These are phyloP conservation scores for Thaumatotibia leucotreta DNA, from an alignment of 1,140 invertebrate genomes.

Conservation along the genomic window DNA sequence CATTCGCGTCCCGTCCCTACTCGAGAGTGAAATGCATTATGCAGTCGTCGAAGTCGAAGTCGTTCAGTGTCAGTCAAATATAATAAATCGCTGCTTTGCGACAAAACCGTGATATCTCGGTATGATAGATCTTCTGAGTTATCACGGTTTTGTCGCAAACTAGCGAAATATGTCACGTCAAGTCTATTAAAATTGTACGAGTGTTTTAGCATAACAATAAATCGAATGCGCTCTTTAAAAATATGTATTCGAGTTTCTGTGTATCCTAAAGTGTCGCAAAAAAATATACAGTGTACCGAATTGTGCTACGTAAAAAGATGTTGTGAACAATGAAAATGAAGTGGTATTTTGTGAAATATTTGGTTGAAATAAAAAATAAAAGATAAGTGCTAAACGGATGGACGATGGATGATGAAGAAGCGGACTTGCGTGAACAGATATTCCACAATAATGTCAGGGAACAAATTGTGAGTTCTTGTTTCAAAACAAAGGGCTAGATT, in stretches of 20 bases:
- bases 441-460: slow-evolving; percentile 96
- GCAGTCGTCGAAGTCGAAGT: not conserved
- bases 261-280: not conserved
- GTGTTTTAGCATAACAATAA: not conserved
- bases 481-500: not conserved
- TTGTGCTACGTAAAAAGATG: slow-evolving; percentile 15
- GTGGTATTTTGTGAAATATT: slow-evolving; percentile 38
- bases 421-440: slow-evolving; percentile 87
- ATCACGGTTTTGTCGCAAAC: too few relatives aligned
- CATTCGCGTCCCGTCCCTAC: not conserved
- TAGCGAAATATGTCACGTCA: slow-evolving; percentile 13
- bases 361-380: slow-evolving; percentile 36
- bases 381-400: slow-evolving; percentile 41
- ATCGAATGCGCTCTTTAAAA: not conserved
- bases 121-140: too few relatives aligned
- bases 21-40: not conserved
- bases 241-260: not conserved
- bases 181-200: not conserved
- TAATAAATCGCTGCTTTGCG: not conserved
- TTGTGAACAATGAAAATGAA: slow-evolving; percentile 52
- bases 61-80: not conserved
- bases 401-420: slow-evolving; percentile 78
- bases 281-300: not conserved
- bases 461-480: slow-evolving; percentile 88
- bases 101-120: too few relatives aligned